Conservation (phyloP, 2,113 vertebrate genomes). For the Cyphomyrus plagiostoma region DNA sequence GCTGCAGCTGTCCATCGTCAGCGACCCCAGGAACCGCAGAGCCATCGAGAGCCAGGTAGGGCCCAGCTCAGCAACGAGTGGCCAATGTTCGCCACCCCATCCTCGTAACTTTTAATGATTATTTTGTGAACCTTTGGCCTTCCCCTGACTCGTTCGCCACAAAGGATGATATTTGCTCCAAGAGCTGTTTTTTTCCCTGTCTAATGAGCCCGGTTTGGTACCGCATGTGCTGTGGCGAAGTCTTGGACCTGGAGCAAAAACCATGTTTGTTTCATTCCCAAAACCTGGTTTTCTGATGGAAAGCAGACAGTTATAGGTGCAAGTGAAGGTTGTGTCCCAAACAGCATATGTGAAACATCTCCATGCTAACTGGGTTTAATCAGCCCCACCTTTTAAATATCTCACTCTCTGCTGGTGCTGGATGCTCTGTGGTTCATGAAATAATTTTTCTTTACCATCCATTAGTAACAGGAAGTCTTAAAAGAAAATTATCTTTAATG, state of each 20-base stretch:
- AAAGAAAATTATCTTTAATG: neutral
- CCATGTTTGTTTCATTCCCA: neutral
- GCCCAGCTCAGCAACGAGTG: neutral
- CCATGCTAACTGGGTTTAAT: neutral
- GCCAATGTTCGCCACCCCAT: neutral
- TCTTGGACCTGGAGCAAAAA: neutral
- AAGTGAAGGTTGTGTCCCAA: neutral
- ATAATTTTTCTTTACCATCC: neutral
- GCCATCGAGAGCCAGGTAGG: conserved; percentile 94
- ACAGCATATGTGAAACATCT: neutral
- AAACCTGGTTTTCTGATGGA: neutral
- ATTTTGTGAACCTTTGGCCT: neutral
- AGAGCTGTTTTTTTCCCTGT: neutral
- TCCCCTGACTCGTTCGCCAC: neutral
- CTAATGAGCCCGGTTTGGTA: neutral
- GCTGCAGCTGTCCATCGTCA: conserved; percentile 83
- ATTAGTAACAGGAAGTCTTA: conserved; percentile 2
- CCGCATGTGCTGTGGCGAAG: neutral
- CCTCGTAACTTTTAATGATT: neutral
- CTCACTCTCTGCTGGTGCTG: neutral
- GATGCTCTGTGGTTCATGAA: neutral
- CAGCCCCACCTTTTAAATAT: neutral
- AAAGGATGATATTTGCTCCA: neutral
- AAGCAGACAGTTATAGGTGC: neutral
- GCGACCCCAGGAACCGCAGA: conserved; percentile 85